phyloP scores from a whole-genome alignment of 2,113 vertebrate genomes.

The Glaucidium brasilianum region DNA sequence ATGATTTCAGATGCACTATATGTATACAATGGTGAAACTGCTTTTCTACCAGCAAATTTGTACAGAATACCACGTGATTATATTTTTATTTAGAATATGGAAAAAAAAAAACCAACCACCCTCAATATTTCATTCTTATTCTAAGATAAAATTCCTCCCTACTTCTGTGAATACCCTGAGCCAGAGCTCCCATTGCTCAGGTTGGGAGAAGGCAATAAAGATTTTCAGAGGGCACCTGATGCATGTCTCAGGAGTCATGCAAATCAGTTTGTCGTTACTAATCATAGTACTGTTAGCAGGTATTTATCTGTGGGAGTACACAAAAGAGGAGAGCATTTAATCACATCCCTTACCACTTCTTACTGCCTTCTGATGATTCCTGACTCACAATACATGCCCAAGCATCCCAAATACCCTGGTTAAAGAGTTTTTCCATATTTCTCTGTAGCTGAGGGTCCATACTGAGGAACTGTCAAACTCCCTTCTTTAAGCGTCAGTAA shows the following conservation, averaged over 20 bases:
- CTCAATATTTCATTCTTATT: neutral
- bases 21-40: neutral
- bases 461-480: neutral
- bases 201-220: neutral
- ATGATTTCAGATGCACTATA: neutral
- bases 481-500: neutral
- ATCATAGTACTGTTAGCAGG: neutral
- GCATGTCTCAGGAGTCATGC: accelerated
- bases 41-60: neutral
- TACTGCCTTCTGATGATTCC: neutral
- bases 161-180: neutral
- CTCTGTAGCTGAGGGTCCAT: neutral
- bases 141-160: neutral
- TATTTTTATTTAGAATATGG: neutral
- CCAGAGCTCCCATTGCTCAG: too few relatives aligned
- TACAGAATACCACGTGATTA: neutral
- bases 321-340: neutral
- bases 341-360: neutral
- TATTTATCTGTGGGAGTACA: neutral
- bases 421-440: neutral
- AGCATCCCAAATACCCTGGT: too few relatives aligned
- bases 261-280: neutral
- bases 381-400: neutral
- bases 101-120: neutral
- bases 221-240: neutral